phyloP scores from a whole-genome alignment of 2,113 vertebrate species.

The Daboia siamensis region DNA sequence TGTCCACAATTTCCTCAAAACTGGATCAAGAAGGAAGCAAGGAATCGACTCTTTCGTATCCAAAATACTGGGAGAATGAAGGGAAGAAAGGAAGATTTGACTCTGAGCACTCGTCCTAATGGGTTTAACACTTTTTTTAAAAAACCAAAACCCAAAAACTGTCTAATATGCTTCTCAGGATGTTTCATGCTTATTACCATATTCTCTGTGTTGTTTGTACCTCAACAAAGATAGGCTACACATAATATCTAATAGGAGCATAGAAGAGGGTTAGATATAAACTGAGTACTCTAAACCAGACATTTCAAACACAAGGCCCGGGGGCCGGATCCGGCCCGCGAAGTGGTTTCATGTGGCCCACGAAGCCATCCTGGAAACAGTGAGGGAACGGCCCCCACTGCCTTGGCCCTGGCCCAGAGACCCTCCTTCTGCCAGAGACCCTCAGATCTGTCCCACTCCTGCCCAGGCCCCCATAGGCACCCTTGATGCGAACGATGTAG shows the following conservation, averaged over 20 bases:
- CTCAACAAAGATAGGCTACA: neutral
- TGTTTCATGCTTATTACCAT: neutral
- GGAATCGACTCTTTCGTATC: neutral
- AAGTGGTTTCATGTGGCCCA: too few relatives aligned
- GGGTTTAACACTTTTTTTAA: neutral
- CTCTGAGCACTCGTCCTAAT: neutral
- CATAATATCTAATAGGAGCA: neutral
- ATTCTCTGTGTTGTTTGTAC: neutral
- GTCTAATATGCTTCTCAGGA: neutral
- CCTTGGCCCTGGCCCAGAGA: too few relatives aligned
- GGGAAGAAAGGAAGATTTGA: neutral
- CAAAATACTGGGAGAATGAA: neutral
- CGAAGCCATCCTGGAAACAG: too few relatives aligned
- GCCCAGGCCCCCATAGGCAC: too few relatives aligned
- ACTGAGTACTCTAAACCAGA: neutral
- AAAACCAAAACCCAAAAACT: neutral
- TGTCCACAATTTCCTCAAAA: neutral
- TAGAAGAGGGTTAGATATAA: neutral
- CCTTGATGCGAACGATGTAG: too few relatives aligned
- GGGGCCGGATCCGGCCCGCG: too few relatives aligned
- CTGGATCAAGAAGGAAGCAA: neutral
- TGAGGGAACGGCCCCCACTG: too few relatives aligned
- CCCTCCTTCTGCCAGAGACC: too few relatives aligned
- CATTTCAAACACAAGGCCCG: too few relatives aligned
- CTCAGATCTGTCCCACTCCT: too few relatives aligned